A percentile compares a stretch with the other conserved stretches of the same genome.
phyloP scores from a whole-genome alignment of 1,140 invertebrate genomes.

The Lordiphosa stackelbergi region DNA sequence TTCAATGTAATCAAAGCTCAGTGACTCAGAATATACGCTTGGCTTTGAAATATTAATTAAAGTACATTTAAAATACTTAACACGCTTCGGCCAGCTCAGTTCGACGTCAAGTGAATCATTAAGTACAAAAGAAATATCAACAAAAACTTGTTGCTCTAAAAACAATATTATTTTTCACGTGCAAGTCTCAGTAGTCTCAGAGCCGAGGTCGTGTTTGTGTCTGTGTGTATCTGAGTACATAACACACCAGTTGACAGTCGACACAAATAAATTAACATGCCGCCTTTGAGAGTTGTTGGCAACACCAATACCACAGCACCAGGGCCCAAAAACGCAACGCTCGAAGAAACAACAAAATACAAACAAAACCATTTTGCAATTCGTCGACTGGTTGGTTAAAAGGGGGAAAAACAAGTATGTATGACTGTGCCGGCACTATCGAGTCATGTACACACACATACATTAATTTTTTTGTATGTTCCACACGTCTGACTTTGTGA shows the following conservation, averaged over 20 bases:
- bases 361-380: constrained; percentile 48
- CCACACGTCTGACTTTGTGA: constrained; percentile 19
- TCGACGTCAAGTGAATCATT: background rate
- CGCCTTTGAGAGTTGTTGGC: constrained; percentile 56
- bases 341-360: constrained; percentile 46
- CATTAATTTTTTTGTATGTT: constrained; percentile 18
- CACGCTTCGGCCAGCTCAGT: constrained; percentile 1
- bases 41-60: constrained; percentile 4
- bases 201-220: constrained; percentile 4
- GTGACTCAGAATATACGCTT: background rate
- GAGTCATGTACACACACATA: constrained; percentile 3
- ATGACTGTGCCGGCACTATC: constrained; percentile 19
- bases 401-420: constrained; percentile 40
- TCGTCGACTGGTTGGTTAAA: constrained; percentile 25
- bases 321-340: constrained; percentile 39
- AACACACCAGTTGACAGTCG: constrained; percentile 59
- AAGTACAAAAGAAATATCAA: constrained; percentile 5
- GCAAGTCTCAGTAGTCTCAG: constrained; percentile 11
- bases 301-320: constrained; percentile 31
- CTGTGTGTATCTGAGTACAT: constrained; percentile 24
- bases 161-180: constrained; percentile 43
- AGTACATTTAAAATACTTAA: constrained; percentile 13
- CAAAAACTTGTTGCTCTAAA: constrained; percentile 58
- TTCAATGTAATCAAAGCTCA: background rate
- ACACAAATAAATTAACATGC: constrained; percentile 64